Evolutionary conservation across 2,797 vertebrate genomes (phyloP).

Genomic region (Pseudochaenichthys georgianus): DNA sequence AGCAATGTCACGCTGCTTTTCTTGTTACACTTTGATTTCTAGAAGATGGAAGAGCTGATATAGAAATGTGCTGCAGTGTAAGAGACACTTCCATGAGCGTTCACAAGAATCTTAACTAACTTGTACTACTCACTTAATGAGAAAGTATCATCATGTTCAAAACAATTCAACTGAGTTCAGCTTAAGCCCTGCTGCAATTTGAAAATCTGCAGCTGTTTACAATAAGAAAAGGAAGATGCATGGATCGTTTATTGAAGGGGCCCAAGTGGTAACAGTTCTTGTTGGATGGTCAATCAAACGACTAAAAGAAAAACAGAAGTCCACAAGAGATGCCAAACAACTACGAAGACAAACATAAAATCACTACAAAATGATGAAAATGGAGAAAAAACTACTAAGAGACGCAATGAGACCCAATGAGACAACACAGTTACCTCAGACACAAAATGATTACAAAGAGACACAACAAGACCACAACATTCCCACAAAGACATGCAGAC

Average conservation of each 20-base stretch:
- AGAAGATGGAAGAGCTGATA: slow-evolving; percentile 2
- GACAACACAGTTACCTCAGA: background rate
- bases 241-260: background rate
- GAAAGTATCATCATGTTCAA: slow-evolving; percentile 1
- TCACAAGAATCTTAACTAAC: background rate
- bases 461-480: background rate
- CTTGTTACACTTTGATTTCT: slow-evolving; percentile 16
- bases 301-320: background rate
- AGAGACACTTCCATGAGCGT: background rate
- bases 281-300: background rate
- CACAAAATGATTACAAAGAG: background rate
- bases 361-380: background rate
- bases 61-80: background rate
- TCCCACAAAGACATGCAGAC: background rate
- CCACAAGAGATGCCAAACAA: background rate
- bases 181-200: background rate
- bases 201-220: slow-evolving; percentile 12
- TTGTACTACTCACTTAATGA: background rate
- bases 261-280: background rate
- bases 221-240: background rate
- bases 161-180: background rate
- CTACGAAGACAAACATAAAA: background rate
- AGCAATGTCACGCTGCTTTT: slow-evolving; percentile 35
- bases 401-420: background rate
- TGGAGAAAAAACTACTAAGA: background rate